These are phyloP conservation scores for Siniperca knerii DNA, from an alignment of 2,113 vertebrate genomes.

Conservation along the genomic window DNA sequence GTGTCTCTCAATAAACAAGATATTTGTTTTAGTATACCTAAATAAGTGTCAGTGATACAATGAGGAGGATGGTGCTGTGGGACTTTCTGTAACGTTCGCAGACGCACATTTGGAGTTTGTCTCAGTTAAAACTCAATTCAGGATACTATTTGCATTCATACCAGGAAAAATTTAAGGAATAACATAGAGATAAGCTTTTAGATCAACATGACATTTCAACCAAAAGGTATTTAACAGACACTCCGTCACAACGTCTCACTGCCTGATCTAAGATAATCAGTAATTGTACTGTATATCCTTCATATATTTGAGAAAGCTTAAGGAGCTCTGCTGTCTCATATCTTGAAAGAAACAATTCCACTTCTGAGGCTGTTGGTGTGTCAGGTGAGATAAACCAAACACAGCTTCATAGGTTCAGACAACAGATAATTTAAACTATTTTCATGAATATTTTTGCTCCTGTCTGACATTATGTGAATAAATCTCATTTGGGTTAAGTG, in stretches of 20 bases:
- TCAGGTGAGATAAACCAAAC: conserved; percentile 44
- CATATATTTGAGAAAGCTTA: conserved; percentile 12
- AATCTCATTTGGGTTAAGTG: conserved; percentile 19
- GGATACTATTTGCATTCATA: background rate
- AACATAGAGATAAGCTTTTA: conserved; percentile 2
- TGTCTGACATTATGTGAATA: background rate
- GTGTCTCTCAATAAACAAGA: background rate
- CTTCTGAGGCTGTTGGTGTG: conserved; percentile 6
- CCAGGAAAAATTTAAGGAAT: background rate
- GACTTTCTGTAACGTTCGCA: background rate
- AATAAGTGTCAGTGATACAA: background rate
- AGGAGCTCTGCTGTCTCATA: conserved; percentile 13
- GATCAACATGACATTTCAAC: conserved; percentile 15
- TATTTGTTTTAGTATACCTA: background rate
- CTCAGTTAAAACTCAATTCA: background rate
- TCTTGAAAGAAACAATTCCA: conserved; percentile 28
- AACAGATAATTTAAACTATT: background rate
- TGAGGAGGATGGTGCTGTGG: background rate
- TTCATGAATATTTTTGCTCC: conserved; percentile 9
- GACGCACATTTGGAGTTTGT: background rate
- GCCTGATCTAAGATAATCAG: conserved; percentile 18
- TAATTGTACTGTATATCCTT: conserved; percentile 17
- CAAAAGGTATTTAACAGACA: background rate
- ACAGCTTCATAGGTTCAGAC: background rate
- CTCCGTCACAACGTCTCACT: background rate